Conservation (phyloP, 2,888 invertebrate species). For the Trissonchulus latispiculum region DNA sequence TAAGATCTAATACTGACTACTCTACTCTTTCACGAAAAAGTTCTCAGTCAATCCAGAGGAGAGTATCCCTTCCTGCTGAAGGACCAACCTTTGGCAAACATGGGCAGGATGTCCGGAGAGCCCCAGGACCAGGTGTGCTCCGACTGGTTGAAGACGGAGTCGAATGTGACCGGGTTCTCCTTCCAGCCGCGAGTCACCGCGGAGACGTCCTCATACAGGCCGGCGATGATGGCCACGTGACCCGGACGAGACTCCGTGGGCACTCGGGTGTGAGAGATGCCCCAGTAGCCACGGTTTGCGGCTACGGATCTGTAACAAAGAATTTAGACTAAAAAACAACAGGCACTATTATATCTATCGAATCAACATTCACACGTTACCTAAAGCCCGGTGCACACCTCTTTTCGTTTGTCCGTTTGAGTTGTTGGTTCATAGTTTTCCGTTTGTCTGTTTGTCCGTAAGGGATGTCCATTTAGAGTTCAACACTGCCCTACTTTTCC, state of each 20-base stretch:
- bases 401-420: no score
- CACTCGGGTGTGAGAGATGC: constrained; percentile 77
- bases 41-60: no score
- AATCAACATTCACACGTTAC: background rate
- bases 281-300: constrained; percentile 46
- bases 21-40: no score
- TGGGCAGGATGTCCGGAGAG: constrained; percentile 81
- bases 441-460: no score
- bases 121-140: constrained; percentile 81
- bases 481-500: no score
- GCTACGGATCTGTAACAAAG: background rate
- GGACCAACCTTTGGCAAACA: constrained; percentile 79
- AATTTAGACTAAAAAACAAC: no score
- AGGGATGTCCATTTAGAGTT: no score
- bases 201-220: constrained; percentile 95
- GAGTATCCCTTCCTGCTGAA: no score
- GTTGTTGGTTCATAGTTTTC: no score
- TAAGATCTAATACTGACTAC: no score
- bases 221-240: constrained; percentile 87
- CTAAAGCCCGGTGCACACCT: no score
- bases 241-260: constrained; percentile 97
- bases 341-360: constrained; percentile 26
- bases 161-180: constrained; percentile 90
- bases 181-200: constrained; percentile 84
- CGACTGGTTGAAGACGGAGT: constrained; percentile 86